Evolutionary conservation across 2,797 vertebrate genomes (phyloP), one percentile per base, ranked within the genome.

Genomic region (Cuniculus paca): DNA sequence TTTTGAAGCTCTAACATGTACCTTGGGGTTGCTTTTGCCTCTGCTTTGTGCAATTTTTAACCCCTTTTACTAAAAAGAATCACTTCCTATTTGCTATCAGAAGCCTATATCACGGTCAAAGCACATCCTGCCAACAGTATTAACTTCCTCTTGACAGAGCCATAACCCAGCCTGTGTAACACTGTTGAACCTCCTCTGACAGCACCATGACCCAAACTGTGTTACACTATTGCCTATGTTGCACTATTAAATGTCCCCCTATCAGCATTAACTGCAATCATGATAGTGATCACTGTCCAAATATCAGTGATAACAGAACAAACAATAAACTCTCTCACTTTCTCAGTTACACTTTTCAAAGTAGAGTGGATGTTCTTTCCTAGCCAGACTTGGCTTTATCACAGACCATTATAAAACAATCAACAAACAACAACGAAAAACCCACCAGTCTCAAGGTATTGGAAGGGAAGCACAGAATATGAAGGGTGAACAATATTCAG

Each of bases 281-380:
- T 48, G 50, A 81, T 54, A 34, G 8, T 39, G 28, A 58, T 60
- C 34, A 13, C 16, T 84, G 50, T 45, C 50, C 52, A 77, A 56
- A 14, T 22, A 68, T 50, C 26, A 52, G 22, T 20, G 31, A 63
- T 9, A 72, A 56, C 1, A 52, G 26, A 74, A 63, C 24, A 83
- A 14, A 68, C 45, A 87, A 80, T 9, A 56, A 39, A 58, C 60
- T 28, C 36, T 50, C 31, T 80, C 26, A 19, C 12, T 88, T 94
- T 70, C 65, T 93, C 63, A 77, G 83, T 28, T 17, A 58, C n/a
- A 52, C 54, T 70, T 95, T 86, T 60, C 68, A 60, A 90, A 54
- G 56, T 34, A 42, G 2, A 91, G 9, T 45, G 24, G 19, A 48
- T 63, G 10, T 31, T 16, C 65, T 58, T 52, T 63, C 58, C 36